Evolutionary conservation across 1,140 invertebrate species (phyloP).

Genomic region (Brachionus rotundiformis): DNA sequence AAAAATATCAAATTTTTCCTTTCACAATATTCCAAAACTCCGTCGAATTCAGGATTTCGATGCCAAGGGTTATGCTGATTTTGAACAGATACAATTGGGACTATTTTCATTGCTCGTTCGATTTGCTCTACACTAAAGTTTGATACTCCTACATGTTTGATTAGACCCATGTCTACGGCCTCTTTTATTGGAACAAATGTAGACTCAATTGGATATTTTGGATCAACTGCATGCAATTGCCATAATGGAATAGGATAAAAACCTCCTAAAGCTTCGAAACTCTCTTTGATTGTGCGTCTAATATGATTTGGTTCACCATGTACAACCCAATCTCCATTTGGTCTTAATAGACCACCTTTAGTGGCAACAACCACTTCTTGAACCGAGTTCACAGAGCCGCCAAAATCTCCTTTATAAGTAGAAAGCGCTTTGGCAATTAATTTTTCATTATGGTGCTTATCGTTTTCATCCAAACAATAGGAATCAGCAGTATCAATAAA

Average conservation of each 20-base stretch:
- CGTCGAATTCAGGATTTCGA: slow-evolving; percentile 20
- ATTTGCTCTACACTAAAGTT: slow-evolving; percentile 50
- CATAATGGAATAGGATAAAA: slow-evolving; percentile 38
- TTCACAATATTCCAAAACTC: slow-evolving; percentile 42
- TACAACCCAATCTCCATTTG: slow-evolving; percentile 12
- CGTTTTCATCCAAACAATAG: slow-evolving; percentile 35
- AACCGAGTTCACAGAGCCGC: background rate
- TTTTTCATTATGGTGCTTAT: slow-evolving; percentile 45
- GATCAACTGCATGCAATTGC: slow-evolving; percentile 31
- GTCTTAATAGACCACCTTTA: slow-evolving; percentile 42
- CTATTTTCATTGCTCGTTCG: background rate
- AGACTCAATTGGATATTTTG: slow-evolving; percentile 28
- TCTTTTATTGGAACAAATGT: slow-evolving; percentile 33
- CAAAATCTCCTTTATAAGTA: slow-evolving; percentile 23
- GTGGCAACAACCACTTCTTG: slow-evolving; percentile 11
- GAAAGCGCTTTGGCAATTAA: background rate
- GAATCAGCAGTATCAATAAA: slow-evolving; percentile 49
- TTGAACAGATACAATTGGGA: slow-evolving; percentile 13
- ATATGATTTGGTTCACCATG: slow-evolving; percentile 22
- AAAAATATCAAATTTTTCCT: slow-evolving; percentile 25
- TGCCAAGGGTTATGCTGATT: slow-evolving; percentile 33
- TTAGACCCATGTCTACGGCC: background rate
- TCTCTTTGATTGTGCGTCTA: slow-evolving; percentile 16
- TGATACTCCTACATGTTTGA: slow-evolving; percentile 39
- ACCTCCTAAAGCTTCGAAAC: slow-evolving; percentile 28